A percentile compares a stretch with the other conserved stretches of the same genome.
These are phyloP conservation scores for Ranitomeya variabilis DNA, from an alignment of 2,113 vertebrate species.

Conservation along the genomic window DNA sequence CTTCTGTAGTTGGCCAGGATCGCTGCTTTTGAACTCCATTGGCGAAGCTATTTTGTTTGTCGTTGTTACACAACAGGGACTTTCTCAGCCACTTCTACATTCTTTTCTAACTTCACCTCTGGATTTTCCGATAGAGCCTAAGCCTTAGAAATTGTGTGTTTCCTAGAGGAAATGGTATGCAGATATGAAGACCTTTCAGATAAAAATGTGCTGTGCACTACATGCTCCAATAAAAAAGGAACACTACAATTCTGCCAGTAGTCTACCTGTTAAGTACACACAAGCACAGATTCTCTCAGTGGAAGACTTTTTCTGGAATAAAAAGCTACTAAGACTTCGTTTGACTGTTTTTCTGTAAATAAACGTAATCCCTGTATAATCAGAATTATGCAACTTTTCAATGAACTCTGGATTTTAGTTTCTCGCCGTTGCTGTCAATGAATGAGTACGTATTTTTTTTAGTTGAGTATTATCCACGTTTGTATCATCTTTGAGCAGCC, in stretches of 20 bases:
- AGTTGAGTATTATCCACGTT: too few relatives aligned
- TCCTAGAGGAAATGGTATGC: slow-evolving; percentile 6
- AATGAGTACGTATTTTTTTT: neutral
- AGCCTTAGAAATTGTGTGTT: neutral
- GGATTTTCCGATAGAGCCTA: neutral
- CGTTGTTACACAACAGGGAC: neutral
- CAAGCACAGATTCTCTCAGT: neutral
- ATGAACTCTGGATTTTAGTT: neutral
- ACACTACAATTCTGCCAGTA: neutral
- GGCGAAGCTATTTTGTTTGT: neutral
- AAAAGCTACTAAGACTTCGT: too few relatives aligned
- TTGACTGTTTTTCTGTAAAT: neutral
- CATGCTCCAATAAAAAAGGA: neutral
- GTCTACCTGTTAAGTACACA: neutral
- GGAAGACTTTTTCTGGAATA: neutral
- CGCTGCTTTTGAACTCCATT: neutral
- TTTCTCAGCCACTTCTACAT: neutral
- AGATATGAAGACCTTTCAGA: neutral
- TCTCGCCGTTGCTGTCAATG: neutral
- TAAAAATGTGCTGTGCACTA: neutral
- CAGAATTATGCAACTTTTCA: neutral
- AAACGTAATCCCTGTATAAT: neutral
- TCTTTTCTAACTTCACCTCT: neutral
- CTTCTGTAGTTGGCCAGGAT: neutral
- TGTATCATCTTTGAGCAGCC: too few relatives aligned